Base-by-base conservation (phyloP, 1,140 invertebrate species). In the Micrasema longulum region DNA sequence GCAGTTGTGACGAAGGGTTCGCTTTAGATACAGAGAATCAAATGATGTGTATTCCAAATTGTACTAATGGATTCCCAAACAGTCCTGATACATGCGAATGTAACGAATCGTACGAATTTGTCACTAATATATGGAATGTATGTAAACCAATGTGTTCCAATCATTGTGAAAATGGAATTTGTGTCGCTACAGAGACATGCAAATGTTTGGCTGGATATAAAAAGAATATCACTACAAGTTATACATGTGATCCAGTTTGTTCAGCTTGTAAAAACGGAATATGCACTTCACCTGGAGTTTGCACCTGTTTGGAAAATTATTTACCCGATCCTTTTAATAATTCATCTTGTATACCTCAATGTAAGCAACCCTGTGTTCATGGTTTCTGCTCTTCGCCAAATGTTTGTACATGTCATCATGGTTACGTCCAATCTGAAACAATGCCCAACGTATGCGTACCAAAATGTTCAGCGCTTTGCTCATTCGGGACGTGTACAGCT, bases 91-190 rank as follows among this genome's bases (percentile, higher is more conserved):
- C 50, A 20, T 68, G 89, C 75, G 81, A 78, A 3, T 91, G 89
- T 74, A 82, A 81, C 52, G 78, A 80, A 2, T 88, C 89, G 6
- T 90, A 86, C 78, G 77, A 73, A 0, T 70, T 86, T 23, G 85
- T 87, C 53, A 66, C 76, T 38, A 55, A 67, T 77, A 35, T 89
- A 87, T 73, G 41, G 77, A n/a, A 86, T 88, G 2, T 73, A 80
- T 84, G 83, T 67, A 67, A 77, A 18, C 80, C 80, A 0, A 77
- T 80, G 43, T 84, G 83, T 63, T 76, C 78, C 53, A 66, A 63
- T 1, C 71, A 64, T 1, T 84, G 83, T 67, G 77, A 77, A 35
- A 77, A 79, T 68, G 83, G 83, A 14, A 53, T 72, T 22, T 86
- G 84, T 57, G 77, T 77, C 12, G 80, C 80, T 0, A 83, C 84